These are phyloP conservation scores for Neotoxoptera formosana DNA, from an alignment of 1,140 invertebrate species.

Conservation along the genomic window DNA sequence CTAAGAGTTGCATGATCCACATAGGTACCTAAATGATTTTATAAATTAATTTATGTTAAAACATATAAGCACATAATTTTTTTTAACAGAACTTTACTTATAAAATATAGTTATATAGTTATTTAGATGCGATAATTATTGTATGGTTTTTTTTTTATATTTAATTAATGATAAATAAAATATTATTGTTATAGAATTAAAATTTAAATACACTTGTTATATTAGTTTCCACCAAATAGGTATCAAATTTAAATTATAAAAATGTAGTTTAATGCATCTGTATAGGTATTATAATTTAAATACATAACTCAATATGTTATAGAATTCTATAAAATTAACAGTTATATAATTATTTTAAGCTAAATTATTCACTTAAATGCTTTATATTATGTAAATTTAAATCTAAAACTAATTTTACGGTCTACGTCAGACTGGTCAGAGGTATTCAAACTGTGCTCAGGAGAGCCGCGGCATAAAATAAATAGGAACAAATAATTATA, in stretches of 20 bases:
- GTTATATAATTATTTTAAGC: not conserved
- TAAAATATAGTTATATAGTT: too few relatives aligned
- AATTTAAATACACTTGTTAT: not conserved
- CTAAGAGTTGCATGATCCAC: not conserved
- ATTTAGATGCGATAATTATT: not conserved
- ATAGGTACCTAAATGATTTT: not conserved
- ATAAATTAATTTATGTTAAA: not conserved
- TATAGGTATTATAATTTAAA: not conserved
- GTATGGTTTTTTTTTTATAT: too few relatives aligned
- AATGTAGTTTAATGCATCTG: not conserved
- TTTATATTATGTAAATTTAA: too few relatives aligned
- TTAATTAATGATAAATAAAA: not conserved
- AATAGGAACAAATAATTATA: not conserved
- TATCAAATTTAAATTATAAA: not conserved
- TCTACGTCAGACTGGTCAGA: not conserved
- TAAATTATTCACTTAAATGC: not conserved
- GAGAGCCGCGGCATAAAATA: too few relatives aligned
- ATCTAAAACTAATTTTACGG: not conserved
- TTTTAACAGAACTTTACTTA: not conserved
- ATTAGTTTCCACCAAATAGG: not conserved
- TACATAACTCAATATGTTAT: not conserved
- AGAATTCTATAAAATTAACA: not conserved
- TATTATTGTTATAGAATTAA: not conserved
- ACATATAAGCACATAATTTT: not conserved
- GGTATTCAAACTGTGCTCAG: not conserved